Evolutionary conservation across 1,140 invertebrate species (phyloP), one percentile per base, ranked within the genome.

Genomic region (Anastrepha ludens): DNA sequence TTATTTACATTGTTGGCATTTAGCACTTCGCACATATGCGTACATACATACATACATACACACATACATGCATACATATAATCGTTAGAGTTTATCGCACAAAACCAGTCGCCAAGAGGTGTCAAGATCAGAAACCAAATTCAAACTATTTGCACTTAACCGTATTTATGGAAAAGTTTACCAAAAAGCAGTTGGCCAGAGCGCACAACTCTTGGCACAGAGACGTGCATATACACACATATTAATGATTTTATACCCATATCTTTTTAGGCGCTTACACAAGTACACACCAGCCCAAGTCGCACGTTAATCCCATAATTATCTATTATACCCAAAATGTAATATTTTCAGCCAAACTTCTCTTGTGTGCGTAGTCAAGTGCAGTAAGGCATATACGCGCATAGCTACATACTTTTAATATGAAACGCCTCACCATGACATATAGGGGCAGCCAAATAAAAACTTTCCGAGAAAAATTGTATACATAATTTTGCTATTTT

Each of bases 121-220:
- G 65, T 39, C 65, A 20, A 67, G 39, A 67, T 20, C 65, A 67
- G 20, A 67, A 67, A 29, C 65, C 65, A 67, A 67, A 67, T 39
- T 67, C 20, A 67, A 67, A 67, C 65, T 67, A 67, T 67, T 67
- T 67, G 9, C 65, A 67, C 65, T 67, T 41, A 39, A 64, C n/a
- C 62, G 62, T 13, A 67, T 20, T n/a, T 67, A 29, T 39, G 65
- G 11, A 9, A 67, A 67, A 67, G n/a, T 67, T 67, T 67, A 67
- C 20, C 11, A 29, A n/a, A n/a, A 67, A 67, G 65, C 39, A 67
- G 29, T 67, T 67, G n/a, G 65, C 20, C 29, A 11, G 2, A 67
- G 65, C 29, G 13, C 6, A 39, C 3, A 39, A 20, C 29, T 2
- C 13, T 2, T 2, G 8, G 29, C 64, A 29, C 11, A 9, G 29